Evolutionary conservation across 2,113 vertebrate species (phyloP).

Genomic region (Pagrus major): DNA sequence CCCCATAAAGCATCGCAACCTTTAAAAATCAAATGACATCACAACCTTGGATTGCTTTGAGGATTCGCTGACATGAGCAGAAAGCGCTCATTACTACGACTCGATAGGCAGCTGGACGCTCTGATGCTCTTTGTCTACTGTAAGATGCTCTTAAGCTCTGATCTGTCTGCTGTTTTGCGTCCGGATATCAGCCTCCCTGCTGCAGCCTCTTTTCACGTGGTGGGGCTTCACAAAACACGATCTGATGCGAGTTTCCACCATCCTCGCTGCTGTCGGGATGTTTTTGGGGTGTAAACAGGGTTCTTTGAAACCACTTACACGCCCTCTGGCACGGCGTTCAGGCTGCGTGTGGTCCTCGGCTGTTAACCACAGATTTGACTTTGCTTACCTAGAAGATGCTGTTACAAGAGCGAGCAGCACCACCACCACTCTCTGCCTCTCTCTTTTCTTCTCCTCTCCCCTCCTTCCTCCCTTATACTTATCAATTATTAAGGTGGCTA

Average conservation of each 20-base stretch:
- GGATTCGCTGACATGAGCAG: constrained; percentile 82
- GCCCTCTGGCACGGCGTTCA: constrained; percentile 47
- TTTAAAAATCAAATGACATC: constrained; percentile 84
- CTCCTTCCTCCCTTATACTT: constrained; percentile 79
- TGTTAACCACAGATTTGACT: constrained; percentile 84
- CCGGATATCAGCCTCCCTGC: neutral
- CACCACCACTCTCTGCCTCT: constrained; percentile 58
- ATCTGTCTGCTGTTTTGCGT: constrained; percentile 23
- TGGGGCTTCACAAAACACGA: too few relatives aligned
- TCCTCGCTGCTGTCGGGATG: constrained; percentile 45
- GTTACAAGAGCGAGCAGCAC: constrained; percentile 78
- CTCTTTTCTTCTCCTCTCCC: constrained; percentile 58
- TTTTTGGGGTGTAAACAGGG: constrained; percentile 69
- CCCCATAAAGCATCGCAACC: constrained; percentile 79
- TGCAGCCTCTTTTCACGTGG: too few relatives aligned
- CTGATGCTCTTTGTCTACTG: constrained; percentile 73
- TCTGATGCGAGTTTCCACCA: constrained; percentile 36
- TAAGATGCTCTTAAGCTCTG: constrained; percentile 40
- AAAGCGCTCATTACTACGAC: constrained; percentile 74
- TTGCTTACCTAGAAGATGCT: constrained; percentile 82
- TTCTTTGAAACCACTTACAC: constrained; percentile 71
- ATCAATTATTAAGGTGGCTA: constrained; percentile 88
- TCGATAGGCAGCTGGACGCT: constrained; percentile 56
- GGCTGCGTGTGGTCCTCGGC: constrained; percentile 71
- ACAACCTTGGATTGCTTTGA: constrained; percentile 82